Evolutionary conservation across 2,888 invertebrate species (phyloP).

Genomic region (Drosophila anomalata): DNA sequence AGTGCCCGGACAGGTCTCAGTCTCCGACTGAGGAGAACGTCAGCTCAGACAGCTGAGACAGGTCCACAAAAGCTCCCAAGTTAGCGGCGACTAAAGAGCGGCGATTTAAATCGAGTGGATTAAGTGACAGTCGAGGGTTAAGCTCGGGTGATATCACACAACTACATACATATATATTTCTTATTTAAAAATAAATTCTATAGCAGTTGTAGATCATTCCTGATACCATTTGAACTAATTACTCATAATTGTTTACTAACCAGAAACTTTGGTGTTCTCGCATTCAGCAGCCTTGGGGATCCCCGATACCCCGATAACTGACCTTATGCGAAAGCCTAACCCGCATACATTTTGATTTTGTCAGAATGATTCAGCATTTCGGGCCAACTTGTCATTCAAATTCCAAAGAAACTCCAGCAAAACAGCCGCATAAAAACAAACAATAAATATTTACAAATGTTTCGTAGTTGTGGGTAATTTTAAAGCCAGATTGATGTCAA

Average conservation of each 20-base stretch:
- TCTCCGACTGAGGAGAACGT: slow-evolving; percentile 12
- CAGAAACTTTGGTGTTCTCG: too few relatives aligned
- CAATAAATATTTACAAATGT: slow-evolving; percentile 34
- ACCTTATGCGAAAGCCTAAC: slow-evolving; percentile 18
- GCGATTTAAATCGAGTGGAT: not conserved
- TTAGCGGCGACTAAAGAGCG: not conserved
- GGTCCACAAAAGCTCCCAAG: slow-evolving; percentile 8
- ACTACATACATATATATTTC: not conserved
- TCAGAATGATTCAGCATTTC: slow-evolving; percentile 39
- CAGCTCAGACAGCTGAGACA: slow-evolving; percentile 8
- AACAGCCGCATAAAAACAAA: slow-evolving; percentile 15
- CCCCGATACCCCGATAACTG: slow-evolving; percentile 29
- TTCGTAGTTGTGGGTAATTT: slow-evolving; percentile 21
- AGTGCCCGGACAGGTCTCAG: slow-evolving; percentile 30
- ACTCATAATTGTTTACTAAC: too few relatives aligned
- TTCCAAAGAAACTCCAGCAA: slow-evolving; percentile 35
- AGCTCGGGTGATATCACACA: not conserved
- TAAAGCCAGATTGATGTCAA: slow-evolving; percentile 38
- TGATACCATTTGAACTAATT: too few relatives aligned
- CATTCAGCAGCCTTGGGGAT: slow-evolving; percentile 13
- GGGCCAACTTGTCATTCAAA: slow-evolving; percentile 27
- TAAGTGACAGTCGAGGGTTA: slow-evolving; percentile 8
- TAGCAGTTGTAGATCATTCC: too few relatives aligned
- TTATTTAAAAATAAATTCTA: too few relatives aligned
- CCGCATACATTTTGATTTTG: slow-evolving; percentile 33